phyloP scores from a whole-genome alignment of 2,113 vertebrate species.

The Capreolus pygargus region DNA sequence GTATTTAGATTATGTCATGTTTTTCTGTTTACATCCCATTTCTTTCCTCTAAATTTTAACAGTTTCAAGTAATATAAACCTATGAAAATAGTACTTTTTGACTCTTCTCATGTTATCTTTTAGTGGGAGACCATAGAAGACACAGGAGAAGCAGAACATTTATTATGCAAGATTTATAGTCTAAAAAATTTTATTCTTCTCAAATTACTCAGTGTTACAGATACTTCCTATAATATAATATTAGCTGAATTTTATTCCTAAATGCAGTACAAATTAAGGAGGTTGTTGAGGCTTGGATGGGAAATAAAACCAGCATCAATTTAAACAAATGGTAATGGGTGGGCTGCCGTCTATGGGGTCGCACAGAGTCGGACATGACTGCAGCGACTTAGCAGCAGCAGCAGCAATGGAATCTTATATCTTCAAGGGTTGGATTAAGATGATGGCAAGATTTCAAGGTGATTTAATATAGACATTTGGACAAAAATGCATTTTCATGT shows the following conservation, averaged over 20 bases:
- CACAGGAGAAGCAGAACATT: neutral
- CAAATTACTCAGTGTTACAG: neutral
- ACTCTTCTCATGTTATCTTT: conserved; percentile 2
- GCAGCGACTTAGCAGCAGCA: too few species aligned
- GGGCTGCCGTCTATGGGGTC: too few species aligned
- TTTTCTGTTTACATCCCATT: neutral
- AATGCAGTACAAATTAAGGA: neutral
- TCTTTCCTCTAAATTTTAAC: neutral
- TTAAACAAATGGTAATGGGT: neutral
- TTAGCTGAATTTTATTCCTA: neutral
- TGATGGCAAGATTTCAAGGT: conserved; percentile 14
- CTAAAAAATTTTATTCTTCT: conserved; percentile 27
- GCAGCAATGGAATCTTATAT: neutral
- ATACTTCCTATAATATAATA: neutral
- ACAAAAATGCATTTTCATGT: neutral
- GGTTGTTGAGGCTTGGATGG: neutral
- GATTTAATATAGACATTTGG: conserved; percentile 47
- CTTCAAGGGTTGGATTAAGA: conserved; percentile 7
- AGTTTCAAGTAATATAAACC: neutral
- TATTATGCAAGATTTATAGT: neutral
- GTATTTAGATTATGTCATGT: neutral
- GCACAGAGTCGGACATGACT: too few species aligned
- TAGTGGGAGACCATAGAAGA: neutral
- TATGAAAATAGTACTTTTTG: neutral
- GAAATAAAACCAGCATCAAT: neutral